These are phyloP conservation scores for Uromys caudimaculatus DNA, from an alignment of 2,797 vertebrate genomes.

Conservation along the genomic window DNA sequence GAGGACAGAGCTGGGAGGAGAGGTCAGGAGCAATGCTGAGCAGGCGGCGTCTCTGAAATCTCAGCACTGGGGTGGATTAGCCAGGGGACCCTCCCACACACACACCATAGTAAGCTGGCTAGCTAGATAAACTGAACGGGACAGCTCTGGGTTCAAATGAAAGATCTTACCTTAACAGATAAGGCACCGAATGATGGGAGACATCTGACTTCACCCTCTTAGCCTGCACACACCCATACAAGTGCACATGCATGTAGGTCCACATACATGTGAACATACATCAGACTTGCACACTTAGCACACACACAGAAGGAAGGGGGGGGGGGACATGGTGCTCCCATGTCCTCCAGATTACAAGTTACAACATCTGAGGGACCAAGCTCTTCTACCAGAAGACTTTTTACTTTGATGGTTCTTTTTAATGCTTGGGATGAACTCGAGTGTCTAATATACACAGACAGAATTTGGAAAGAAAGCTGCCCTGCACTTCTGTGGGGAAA, in stretches of 20 bases:
- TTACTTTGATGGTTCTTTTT: background rate
- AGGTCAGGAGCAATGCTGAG: background rate
- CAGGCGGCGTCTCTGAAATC: background rate
- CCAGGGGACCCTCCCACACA: background rate
- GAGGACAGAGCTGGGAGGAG: too few relatives aligned
- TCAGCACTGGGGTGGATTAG: background rate
- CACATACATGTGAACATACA: background rate
- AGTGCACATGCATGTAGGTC: background rate
- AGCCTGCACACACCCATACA: background rate
- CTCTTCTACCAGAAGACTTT: background rate
- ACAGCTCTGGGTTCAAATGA: background rate
- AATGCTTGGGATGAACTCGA: background rate
- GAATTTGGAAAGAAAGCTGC: background rate
- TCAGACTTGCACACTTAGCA: background rate
- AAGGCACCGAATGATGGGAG: background rate
- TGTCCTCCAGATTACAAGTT: background rate
- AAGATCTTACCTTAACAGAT: background rate
- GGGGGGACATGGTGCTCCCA: background rate
- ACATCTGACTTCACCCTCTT: background rate
- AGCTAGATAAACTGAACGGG: background rate
- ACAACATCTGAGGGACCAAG: background rate
- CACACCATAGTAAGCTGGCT: background rate
- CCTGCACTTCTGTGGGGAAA: background rate
- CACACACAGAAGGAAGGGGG: background rate
- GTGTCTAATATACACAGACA: background rate